Percentiles rank a stretch among this genome's conserved stretches.
These are phyloP conservation scores for Rosalia funebris DNA, from an alignment of 2,888 invertebrate genomes.

Conservation along the genomic window DNA sequence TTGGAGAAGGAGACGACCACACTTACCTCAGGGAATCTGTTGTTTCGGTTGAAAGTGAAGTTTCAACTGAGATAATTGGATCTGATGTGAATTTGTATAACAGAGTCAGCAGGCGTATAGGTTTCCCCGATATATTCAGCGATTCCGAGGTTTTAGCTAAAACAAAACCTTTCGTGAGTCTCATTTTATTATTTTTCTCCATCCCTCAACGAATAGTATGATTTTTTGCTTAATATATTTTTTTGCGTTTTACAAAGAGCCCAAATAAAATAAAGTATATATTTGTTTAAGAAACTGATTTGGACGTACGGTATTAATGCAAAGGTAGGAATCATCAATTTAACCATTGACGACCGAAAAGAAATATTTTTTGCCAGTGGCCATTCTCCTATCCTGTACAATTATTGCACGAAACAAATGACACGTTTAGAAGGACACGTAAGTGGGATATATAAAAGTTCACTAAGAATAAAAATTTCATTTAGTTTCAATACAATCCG, in stretches of 20 bases:
- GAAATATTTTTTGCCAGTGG: conserved; percentile 72
- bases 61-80: conserved; percentile 9
- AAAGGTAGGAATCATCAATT: conserved; percentile 69
- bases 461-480: no score
- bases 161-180: conserved; percentile 47
- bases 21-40: conserved; percentile 32
- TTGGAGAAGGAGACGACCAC: conserved; percentile 41
- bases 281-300: conserved; percentile 65
- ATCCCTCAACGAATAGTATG: no score
- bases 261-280: no score
- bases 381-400: conserved; percentile 73
- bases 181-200: no score
- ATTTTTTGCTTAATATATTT: no score
- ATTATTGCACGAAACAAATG: conserved; percentile 71
- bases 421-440: conserved; percentile 76
- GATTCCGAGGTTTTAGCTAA: conserved; percentile 40
- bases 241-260: no score
- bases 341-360: conserved; percentile 65
- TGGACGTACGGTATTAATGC: conserved; percentile 75
- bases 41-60: conserved; percentile 14
- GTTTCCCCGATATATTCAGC: conserved; percentile 34
- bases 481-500: no score
- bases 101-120: conserved; percentile 17
- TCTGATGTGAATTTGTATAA: conserved; percentile 13
- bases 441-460: no score